Base-by-base conservation (phyloP, 2,888 invertebrate species). In the Drosophila aldrichi region DNA sequence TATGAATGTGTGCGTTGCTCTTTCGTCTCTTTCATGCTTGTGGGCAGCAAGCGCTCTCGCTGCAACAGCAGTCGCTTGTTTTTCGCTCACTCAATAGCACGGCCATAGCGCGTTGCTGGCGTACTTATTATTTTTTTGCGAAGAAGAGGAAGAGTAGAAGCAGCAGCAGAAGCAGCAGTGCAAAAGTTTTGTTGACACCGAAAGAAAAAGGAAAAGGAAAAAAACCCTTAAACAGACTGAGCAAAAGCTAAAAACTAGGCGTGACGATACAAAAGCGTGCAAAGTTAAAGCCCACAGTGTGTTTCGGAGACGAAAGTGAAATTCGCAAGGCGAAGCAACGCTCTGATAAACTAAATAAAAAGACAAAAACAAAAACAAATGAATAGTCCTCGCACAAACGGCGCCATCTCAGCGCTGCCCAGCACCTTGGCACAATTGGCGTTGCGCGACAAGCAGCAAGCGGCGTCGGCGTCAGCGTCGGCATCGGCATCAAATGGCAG, bases 301-400 rank as follows among this genome's bases (percentile, higher is more conserved):
- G 71, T 63, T 34, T 60, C 41, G 36, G 62, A 38, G 48, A 65
- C 56, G 61, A 77, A 72, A 77, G 80, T 82, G 61, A 77, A 71
- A 74, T 62, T 75, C 38, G 51, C 51, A 65, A 60, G 49, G 43
- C 52, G 61, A 52, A 74, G 46, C 58, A 72, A 16, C 48, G 52
- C 55, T 49, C 16, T n/a, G n/a, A 29, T 29, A 29, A 25, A 40
- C n/a, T 40, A 48, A 18, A 72, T 48, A 25, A 55, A 49, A 22
- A 29, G 36, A 38, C 36, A 64, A 61, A 32, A 40, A n/a, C 43
- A 55, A 56, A 60, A 25, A 49, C 79, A 79, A 82, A 90, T 87
- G 86, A 87, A 86, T 78, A 91, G 91, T 82, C 91, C 91, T 82
- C 84, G 91, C 82, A 82, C 91, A 70, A 91, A 91, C 80, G 83